These are phyloP conservation scores for Lepus americanus DNA, from an alignment of 2,113 vertebrate genomes.

Conservation along the genomic window DNA sequence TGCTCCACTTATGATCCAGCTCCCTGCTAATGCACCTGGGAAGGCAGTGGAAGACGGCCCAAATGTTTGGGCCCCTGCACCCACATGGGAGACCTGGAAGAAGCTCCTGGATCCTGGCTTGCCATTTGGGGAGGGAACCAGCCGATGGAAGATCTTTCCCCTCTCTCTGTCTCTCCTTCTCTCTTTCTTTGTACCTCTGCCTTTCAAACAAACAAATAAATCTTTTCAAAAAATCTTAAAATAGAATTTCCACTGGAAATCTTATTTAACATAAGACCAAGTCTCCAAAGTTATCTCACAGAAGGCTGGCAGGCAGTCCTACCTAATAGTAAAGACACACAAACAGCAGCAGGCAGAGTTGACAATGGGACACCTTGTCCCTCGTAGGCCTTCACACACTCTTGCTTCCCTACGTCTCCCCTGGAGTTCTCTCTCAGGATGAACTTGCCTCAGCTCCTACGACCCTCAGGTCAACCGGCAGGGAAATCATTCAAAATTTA, in stretches of 20 bases:
- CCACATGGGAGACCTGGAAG: too few species aligned
- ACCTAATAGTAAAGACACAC: background rate
- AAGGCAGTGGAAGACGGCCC: too few species aligned
- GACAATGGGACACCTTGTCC: background rate
- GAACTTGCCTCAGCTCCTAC: too few species aligned
- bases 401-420: background rate
- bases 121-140: too few species aligned
- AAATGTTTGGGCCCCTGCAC: too few species aligned
- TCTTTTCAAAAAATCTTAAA: background rate
- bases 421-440: background rate
- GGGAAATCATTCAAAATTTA: background rate
- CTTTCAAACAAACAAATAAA: too few species aligned
- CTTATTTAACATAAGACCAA: background rate
- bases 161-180: too few species aligned
- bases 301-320: background rate
- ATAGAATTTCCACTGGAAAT: slow-evolving; percentile 30
- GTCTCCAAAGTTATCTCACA: background rate
- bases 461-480: background rate
- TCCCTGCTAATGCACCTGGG: too few species aligned
- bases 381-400: background rate
- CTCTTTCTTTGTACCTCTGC: too few species aligned
- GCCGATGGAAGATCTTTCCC: too few species aligned
- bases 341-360: background rate
- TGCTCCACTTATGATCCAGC: too few species aligned
- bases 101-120: too few species aligned